These are phyloP conservation scores for Trisateles emortualis DNA, from an alignment of 2,888 invertebrate species.

Conservation along the genomic window DNA sequence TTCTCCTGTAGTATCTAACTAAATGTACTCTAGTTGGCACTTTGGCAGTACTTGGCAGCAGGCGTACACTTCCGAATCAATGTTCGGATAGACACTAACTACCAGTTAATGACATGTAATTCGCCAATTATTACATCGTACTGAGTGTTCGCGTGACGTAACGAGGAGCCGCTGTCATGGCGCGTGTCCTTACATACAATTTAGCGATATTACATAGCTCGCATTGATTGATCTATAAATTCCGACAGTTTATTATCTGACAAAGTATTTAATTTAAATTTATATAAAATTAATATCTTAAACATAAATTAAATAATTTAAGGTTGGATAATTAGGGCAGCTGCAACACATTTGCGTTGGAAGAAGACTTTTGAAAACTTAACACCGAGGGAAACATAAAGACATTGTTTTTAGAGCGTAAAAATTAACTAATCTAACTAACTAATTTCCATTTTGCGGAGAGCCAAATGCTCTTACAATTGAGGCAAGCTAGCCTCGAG, in stretches of 20 bases:
- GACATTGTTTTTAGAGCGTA: too few relatives aligned
- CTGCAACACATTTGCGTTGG: too few relatives aligned
- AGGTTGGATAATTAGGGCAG: too few relatives aligned
- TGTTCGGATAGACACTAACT: slow-evolving; percentile 20
- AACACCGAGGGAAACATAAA: too few relatives aligned
- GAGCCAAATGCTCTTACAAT: too few relatives aligned
- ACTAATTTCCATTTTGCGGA: too few relatives aligned
- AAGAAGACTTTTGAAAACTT: too few relatives aligned
- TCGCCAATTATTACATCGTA: slow-evolving; percentile 27
- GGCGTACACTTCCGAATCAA: slow-evolving; percentile 30
- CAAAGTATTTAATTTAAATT: background rate
- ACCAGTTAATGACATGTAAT: slow-evolving; percentile 33
- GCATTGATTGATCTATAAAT: too few relatives aligned
- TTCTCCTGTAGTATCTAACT: background rate
- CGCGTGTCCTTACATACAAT: background rate
- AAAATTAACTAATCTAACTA: too few relatives aligned
- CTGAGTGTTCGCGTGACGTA: slow-evolving; percentile 3
- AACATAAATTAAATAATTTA: too few relatives aligned
- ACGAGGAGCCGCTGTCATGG: background rate
- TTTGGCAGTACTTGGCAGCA: slow-evolving; percentile 16
- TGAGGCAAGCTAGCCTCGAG: too few relatives aligned
- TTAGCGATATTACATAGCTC: background rate
- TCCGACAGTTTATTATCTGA: too few relatives aligned
- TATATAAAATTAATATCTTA: background rate
- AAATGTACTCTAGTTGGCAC: slow-evolving; percentile 1